Percentiles rank a stretch among this genome's conserved stretches.
phyloP scores from a whole-genome alignment of 2,888 invertebrate species.

The Drosophila kanekoi region DNA sequence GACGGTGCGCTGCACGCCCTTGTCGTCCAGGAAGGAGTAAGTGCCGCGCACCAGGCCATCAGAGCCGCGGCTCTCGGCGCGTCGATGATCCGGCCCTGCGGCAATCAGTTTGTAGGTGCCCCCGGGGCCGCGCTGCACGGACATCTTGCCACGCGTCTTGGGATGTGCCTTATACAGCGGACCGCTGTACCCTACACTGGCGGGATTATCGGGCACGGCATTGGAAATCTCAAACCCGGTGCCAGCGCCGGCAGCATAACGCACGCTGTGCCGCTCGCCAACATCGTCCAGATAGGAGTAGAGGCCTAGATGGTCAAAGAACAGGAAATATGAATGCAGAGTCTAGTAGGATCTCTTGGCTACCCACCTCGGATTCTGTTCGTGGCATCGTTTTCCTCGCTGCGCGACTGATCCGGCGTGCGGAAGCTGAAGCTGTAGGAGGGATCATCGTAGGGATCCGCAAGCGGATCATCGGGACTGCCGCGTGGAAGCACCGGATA shows the following conservation, averaged over 20 bases:
- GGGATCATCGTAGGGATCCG: slow-evolving; percentile 91
- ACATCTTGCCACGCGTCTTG: slow-evolving; percentile 89
- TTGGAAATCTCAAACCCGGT: slow-evolving; percentile 92
- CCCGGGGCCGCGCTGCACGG: slow-evolving; percentile 90
- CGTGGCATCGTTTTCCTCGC: slow-evolving; percentile 88
- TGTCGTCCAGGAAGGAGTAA: slow-evolving; percentile 92
- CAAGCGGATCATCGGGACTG: slow-evolving; percentile 90
- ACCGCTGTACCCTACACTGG: slow-evolving; percentile 88
- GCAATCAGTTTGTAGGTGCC: slow-evolving; percentile 92
- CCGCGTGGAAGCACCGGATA: slow-evolving; percentile 88
- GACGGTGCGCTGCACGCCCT: slow-evolving; percentile 91
- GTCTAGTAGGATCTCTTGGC: too few species aligned
- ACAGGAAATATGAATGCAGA: background rate
- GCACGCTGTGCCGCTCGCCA: slow-evolving; percentile 91
- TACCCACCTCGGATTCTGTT: slow-evolving; percentile 87
- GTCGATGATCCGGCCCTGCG: slow-evolving; percentile 91
- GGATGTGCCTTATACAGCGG: slow-evolving; percentile 88
- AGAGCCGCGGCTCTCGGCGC: slow-evolving; percentile 90
- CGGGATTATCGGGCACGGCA: slow-evolving; percentile 88
- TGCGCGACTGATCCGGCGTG: slow-evolving; percentile 89
- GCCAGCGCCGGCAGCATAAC: slow-evolving; percentile 91
- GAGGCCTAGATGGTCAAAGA: slow-evolving; percentile 85
- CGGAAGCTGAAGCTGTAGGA: slow-evolving; percentile 90
- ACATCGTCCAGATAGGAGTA: slow-evolving; percentile 91
- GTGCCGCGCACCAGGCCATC: slow-evolving; percentile 91